Evolutionary conservation across 1,140 invertebrate genomes (phyloP), one percentile per base, ranked within the genome.

Genomic region (Semibalanus balanoides): DNA sequence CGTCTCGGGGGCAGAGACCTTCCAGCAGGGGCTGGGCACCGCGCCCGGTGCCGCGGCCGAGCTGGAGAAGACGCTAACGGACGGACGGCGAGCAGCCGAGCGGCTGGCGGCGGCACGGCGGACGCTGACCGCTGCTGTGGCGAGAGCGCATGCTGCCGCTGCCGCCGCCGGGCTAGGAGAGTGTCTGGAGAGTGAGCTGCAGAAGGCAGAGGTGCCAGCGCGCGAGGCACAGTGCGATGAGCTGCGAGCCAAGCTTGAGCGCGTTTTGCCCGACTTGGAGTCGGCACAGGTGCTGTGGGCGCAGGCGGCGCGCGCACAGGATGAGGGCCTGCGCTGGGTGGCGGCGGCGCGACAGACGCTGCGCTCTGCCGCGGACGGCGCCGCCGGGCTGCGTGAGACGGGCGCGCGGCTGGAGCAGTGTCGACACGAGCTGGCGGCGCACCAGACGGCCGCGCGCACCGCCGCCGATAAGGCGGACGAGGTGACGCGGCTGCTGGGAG

Each of bases 281-380:
- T 92, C 93, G 0, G 93, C 96, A 82, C 85, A 91, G 0, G 90
- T 93, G 9, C 91, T 96, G 74, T 96, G 94, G 94, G 92, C 93
- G 79, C 93, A 96, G 83, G 91, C 97, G 11, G 90, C 94, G 76
- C 91, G 93, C 78, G 88, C 90, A 0, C 93, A 93, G 81, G 90
- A 91, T 79, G 92, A 94, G 81, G 85, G 97, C 27, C 83, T 91
- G 0, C 88, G 88, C 40, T 98, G 96, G 96, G 81, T 96, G 5
- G 89, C 87, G 77, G 90, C 92, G 79, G 94, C 92, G 17, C 90
- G 91, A 78, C 88, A 90, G 79, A 88, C 87, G 31, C 84, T 97
- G 7, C 88, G 88, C 31, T 88, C 90, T 81, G 90, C 91, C 76
- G 87, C 90, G 31, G 88, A 90, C 80, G 89, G 91, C 81, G 88